These are phyloP conservation scores for Callosobruchus maculatus DNA, from an alignment of 2,888 invertebrate genomes.

Conservation along the genomic window DNA sequence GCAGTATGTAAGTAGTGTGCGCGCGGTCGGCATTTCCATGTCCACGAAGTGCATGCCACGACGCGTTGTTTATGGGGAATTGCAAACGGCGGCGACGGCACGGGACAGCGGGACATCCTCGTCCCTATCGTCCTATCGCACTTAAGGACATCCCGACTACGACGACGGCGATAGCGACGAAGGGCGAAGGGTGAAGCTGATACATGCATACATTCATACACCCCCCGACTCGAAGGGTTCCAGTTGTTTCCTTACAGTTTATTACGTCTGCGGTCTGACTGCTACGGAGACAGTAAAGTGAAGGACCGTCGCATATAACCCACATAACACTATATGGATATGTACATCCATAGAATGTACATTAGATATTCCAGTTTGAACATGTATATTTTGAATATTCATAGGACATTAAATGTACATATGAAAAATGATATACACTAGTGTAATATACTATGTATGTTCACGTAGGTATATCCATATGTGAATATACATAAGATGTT, in stretches of 20 bases:
- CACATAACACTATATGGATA: no score
- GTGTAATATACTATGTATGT: no score
- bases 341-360: no score
- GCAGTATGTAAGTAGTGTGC: not conserved
- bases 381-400: no score
- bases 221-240: not conserved
- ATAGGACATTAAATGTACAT: no score
- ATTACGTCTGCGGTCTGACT: not conserved
- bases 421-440: no score
- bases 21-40: not conserved
- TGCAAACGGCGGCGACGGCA: not conserved
- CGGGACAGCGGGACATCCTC: not conserved
- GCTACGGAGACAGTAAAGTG: not conserved
- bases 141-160: not conserved
- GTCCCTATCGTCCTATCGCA: not conserved
- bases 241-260: not conserved
- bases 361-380: no score
- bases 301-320: no score
- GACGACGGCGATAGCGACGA: not conserved
- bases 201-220: not conserved
- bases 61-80: not conserved
- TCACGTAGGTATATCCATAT: no score
- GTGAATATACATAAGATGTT: no score
- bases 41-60: not conserved
- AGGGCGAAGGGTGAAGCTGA: not conserved